These are phyloP conservation scores for Pristionchus pacificus DNA, from an alignment of 1,140 invertebrate species.

Conservation along the genomic window DNA sequence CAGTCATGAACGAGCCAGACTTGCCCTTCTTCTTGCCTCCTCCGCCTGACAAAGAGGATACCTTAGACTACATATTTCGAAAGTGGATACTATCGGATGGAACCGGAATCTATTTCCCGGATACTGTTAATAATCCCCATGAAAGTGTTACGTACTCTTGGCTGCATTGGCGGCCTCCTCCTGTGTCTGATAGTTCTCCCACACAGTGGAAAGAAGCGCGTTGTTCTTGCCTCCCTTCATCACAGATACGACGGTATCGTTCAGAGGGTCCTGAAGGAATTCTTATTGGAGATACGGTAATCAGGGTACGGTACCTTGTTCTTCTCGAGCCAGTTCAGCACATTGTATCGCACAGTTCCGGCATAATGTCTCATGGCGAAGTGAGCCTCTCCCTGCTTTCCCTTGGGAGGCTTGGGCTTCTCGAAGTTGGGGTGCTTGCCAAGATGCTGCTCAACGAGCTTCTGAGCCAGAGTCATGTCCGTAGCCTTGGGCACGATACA, in stretches of 20 bases:
- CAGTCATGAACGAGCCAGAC: conserved; percentile 57
- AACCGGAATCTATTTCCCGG: conserved; percentile 7
- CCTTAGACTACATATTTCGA: too few relatives aligned
- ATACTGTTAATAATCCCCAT: too few relatives aligned
- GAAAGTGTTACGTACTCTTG: conserved; percentile 27
- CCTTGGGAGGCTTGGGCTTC: conserved; percentile 87
- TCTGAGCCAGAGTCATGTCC: conserved; percentile 94
- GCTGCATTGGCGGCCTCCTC: conserved; percentile 44
- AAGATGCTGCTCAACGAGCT: conserved; percentile 94
- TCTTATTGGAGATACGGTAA: too few relatives aligned
- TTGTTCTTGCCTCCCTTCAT: conserved; percentile 63
- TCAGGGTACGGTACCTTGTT: too few relatives aligned
- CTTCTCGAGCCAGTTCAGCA: conserved; percentile 96
- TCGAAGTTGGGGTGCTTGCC: conserved; percentile 76
- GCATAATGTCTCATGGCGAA: conserved; percentile 98
- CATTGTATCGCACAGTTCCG: conserved; percentile 92
- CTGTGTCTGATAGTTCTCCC: conserved; percentile 47
- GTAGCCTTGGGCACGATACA: conserved; percentile 99
- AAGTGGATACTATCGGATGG: too few relatives aligned
- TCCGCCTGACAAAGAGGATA: conserved; percentile 25
- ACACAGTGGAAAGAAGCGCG: conserved; percentile 41
- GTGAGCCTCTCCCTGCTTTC: conserved; percentile 86
- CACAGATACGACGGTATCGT: conserved; percentile 94
- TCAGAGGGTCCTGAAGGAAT: too few relatives aligned
- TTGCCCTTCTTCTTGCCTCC: conserved; percentile 56